Evolutionary conservation across 1,140 invertebrate species (phyloP).

Genomic region (Diabrotica virgifera): DNA sequence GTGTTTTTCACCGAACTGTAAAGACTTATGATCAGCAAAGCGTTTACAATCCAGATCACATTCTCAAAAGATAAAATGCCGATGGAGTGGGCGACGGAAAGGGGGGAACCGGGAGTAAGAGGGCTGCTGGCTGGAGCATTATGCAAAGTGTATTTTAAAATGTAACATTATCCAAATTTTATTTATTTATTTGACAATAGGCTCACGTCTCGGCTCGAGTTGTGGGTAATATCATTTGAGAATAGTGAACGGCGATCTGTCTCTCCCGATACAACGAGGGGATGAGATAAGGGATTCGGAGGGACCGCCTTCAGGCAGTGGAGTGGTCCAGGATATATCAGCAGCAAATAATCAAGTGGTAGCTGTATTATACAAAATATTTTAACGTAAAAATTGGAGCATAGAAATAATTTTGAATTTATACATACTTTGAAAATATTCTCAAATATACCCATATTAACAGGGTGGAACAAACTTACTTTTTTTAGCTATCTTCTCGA

Average conservation of each 20-base stretch:
- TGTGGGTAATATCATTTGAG: slow-evolving; percentile 48
- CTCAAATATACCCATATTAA: no score
- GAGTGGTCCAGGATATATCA: background rate
- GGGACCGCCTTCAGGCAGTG: background rate
- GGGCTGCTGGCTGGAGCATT: slow-evolving; percentile 36
- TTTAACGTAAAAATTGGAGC: no score
- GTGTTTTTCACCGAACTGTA: background rate
- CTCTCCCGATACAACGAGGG: slow-evolving; percentile 36
- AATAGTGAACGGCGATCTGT: slow-evolving; percentile 48
- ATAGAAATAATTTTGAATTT: no score
- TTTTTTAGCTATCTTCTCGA: no score
- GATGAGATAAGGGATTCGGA: slow-evolving; percentile 18
- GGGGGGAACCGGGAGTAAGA: slow-evolving; percentile 20
- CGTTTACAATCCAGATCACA: slow-evolving; percentile 44
- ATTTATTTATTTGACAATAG: slow-evolving; percentile 52
- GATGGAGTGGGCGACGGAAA: slow-evolving; percentile 4
- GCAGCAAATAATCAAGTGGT: no score
- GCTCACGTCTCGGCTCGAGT: slow-evolving; percentile 45
- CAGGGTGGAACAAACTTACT: no score
- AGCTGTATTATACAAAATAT: no score
- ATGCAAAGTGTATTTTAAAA: slow-evolving; percentile 51
- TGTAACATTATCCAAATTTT: slow-evolving; percentile 49
- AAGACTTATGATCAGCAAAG: background rate
- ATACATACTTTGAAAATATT: no score
- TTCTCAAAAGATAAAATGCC: slow-evolving; percentile 37